Base-by-base conservation (phyloP, 1,140 invertebrate genomes). In the Daktulosphaira vitifoliae region DNA sequence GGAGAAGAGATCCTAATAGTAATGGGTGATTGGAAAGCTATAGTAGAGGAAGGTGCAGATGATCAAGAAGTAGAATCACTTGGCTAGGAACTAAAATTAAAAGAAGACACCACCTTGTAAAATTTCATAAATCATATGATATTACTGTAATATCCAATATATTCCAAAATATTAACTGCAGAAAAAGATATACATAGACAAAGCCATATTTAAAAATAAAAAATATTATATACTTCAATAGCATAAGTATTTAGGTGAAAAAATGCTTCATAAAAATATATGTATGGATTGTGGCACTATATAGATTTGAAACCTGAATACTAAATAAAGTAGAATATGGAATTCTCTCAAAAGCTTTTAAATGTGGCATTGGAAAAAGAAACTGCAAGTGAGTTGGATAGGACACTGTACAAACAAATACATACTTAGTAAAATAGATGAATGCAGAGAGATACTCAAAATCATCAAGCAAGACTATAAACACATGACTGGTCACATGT, bases 391-490 rank as follows among this genome's bases (percentile, higher is more conserved):
- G 38, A 39, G 38, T 39, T 39, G 38, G 11, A 39, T 39, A 13
- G 3, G 11, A n/a, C n/a, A 3, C 11, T n/a, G 11, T 39, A n/a
- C 38, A 9, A 39, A 39, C 11, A 5, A 39, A 5, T 15, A 39
- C 38, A 39, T 39, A 39, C 38, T 39, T n/a, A 39, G 38, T 39
- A n/a, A 39, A 39, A 39, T 39, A 39, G 11, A 39, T 3, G 38
- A 39, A 39, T 39, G 38, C 3, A 52, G 22, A 50, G 33, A 49
- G 64, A 65, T 42, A 29, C 18, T 25, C 33, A 29, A 68, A 65
- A 49, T n/a, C n/a, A n/a, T n/a, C n/a, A n/a, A n/a, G n/a, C n/a
- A n/a, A n/a, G n/a, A n/a, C n/a, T n/a, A n/a, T n/a, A n/a, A n/a
- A n/a, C n/a, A n/a, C n/a, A n/a, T n/a, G n/a, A n/a, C n/a, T n/a